Conservation (phyloP, 2,797 vertebrate genomes). For the Hypotaenidia philippensis region DNA sequence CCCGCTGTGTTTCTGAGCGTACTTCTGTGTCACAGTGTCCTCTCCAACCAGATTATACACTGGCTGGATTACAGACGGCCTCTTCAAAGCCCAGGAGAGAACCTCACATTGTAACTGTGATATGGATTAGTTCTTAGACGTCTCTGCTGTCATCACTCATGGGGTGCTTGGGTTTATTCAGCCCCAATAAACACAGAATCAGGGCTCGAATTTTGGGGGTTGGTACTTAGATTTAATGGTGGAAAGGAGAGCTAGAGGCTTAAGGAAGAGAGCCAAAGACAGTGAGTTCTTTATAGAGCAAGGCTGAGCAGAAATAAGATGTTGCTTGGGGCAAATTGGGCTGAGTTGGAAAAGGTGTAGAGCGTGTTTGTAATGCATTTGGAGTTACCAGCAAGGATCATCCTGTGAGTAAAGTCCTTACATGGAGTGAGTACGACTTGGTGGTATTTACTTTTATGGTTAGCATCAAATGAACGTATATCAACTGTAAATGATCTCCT, state of each 20-base stretch:
- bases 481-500: not conserved
- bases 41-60: not conserved
- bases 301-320: not conserved
- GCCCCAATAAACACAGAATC: not conserved
- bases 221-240: not conserved
- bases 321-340: not conserved
- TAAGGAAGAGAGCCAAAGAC: not conserved
- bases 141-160: not conserved
- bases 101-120: not conserved
- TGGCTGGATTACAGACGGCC: not conserved
- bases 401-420: not conserved
- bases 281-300: not conserved
- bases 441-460: conserved; percentile 4
- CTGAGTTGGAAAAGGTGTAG: not conserved
- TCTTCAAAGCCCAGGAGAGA: not conserved
- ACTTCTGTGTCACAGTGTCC: not conserved
- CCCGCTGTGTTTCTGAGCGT: not conserved
- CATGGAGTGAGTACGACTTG: not conserved
- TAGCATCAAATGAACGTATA: not conserved
- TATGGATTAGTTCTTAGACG: not conserved
- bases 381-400: not conserved
- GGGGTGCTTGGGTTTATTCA: not conserved
- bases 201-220: not conserved
- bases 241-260: not conserved
- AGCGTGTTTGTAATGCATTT: not conserved